Conservation (phyloP, 2,888 invertebrate species). For the Hirtodrosophila duncani region DNA sequence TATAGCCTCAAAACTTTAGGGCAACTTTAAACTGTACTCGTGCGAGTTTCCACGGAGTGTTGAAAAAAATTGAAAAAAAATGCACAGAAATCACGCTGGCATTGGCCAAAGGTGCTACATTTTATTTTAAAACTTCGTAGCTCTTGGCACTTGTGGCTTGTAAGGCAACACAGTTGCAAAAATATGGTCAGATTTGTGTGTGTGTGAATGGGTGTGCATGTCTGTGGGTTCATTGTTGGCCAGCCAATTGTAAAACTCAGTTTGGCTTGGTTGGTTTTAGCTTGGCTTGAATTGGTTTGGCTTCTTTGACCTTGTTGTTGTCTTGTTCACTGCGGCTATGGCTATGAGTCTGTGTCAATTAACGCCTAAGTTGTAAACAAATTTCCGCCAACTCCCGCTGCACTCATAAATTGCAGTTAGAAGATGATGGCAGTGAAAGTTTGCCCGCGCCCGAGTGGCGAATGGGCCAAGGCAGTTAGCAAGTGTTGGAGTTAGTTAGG, state of each 20-base stretch:
- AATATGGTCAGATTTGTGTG: slow-evolving; percentile 39
- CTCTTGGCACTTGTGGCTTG: slow-evolving; percentile 6
- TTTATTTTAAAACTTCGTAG: slow-evolving; percentile 61
- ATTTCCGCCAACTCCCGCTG: slow-evolving; percentile 59
- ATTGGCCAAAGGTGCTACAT: slow-evolving; percentile 60
- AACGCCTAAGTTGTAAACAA: slow-evolving; percentile 72
- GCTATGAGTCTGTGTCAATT: slow-evolving; percentile 58
- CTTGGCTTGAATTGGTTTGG: slow-evolving; percentile 17
- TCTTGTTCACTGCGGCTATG: slow-evolving; percentile 12
- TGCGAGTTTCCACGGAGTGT: too few species aligned
- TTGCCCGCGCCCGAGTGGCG: slow-evolving; percentile 9
- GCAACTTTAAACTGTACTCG: too few species aligned
- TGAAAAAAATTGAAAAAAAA: slow-evolving; percentile 33
- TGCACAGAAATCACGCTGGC: slow-evolving; percentile 8
- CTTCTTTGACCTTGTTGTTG: slow-evolving; percentile 10
- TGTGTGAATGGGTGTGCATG: background rate
- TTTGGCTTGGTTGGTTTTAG: slow-evolving; percentile 32
- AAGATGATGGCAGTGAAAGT: slow-evolving; percentile 49
- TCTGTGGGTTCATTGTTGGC: slow-evolving; percentile 19
- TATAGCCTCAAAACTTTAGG: background rate
- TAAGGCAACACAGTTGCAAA: slow-evolving; percentile 30
- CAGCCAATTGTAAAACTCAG: slow-evolving; percentile 56
- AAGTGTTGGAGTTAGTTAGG: slow-evolving; percentile 36
- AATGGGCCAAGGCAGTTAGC: slow-evolving; percentile 15
- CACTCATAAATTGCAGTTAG: slow-evolving; percentile 69